These are phyloP conservation scores for Macrochelys suwanniensis DNA, from an alignment of 2,797 vertebrate species.

Conservation along the genomic window DNA sequence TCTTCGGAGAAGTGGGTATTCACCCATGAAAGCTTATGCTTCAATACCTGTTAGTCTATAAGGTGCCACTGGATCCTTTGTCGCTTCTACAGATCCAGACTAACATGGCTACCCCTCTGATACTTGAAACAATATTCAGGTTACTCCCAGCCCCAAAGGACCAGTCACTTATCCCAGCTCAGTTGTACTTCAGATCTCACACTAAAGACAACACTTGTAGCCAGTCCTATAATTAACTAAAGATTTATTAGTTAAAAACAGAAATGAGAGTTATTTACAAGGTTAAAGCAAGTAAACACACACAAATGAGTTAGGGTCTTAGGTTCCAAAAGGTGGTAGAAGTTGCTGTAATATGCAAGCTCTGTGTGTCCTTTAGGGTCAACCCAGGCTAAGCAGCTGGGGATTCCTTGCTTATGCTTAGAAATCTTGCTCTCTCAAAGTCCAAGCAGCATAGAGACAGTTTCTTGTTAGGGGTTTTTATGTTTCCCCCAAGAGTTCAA, in stretches of 20 bases:
- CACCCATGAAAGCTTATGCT: too few relatives aligned
- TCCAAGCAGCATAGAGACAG: neutral
- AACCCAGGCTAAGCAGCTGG: neutral
- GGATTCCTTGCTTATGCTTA: neutral
- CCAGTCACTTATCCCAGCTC: neutral
- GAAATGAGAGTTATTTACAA: neutral
- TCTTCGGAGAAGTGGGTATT: too few relatives aligned
- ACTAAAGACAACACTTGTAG: too few relatives aligned
- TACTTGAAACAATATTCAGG: neutral
- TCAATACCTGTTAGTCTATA: too few relatives aligned
- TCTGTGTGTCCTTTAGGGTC: too few relatives aligned
- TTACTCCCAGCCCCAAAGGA: neutral
- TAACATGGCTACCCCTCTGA: too few relatives aligned
- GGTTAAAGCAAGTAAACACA: neutral
- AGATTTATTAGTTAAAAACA: too few relatives aligned
- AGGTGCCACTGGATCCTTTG: too few relatives aligned
- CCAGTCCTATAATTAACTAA: neutral
- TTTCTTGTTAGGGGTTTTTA: neutral
- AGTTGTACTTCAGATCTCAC: neutral
- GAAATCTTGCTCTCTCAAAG: neutral
- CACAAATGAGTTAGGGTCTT: neutral
- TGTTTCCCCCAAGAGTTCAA: neutral
- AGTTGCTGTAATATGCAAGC: neutral
- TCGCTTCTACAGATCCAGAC: too few relatives aligned
- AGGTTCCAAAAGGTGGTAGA: neutral